Evolutionary conservation across 2,113 vertebrate species (phyloP).

Genomic region (Ceratotherium simum): DNA sequence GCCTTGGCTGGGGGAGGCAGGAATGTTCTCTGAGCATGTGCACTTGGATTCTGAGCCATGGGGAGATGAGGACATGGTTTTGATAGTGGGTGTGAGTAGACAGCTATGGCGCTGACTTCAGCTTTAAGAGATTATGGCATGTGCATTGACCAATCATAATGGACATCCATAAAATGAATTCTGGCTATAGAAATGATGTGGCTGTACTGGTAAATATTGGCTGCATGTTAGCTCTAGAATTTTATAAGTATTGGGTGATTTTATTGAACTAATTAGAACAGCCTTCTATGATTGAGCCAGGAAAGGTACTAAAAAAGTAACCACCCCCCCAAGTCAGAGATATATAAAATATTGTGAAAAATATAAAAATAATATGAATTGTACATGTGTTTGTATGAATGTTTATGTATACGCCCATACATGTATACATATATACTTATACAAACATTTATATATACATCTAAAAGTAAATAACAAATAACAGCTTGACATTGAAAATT

Average conservation of each 20-base stretch:
- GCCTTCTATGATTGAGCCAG: not conserved
- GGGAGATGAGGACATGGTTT: not conserved
- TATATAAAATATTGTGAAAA: not conserved
- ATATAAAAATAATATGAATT: not conserved
- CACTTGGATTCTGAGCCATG: not conserved
- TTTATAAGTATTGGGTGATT: not conserved
- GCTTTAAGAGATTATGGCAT: not conserved
- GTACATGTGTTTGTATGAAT: not conserved
- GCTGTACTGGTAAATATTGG: not conserved
- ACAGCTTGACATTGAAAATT: not conserved
- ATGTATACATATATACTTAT: not conserved
- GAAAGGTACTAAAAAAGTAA: not conserved
- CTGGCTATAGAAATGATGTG: not conserved
- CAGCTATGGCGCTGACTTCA: not conserved
- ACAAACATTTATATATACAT: not conserved
- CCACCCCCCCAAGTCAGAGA: not conserved
- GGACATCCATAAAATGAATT: not conserved
- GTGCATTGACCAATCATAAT: not conserved
- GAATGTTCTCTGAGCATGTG: not conserved
- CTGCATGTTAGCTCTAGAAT: not conserved
- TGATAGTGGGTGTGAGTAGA: not conserved
- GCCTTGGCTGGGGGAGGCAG: not conserved
- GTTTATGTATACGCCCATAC: not conserved
- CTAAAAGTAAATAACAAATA: not conserved
- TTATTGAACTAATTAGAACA: conserved; percentile 3